Evolutionary conservation across 2,113 vertebrate genomes (phyloP).

Genomic region (Cynopterus brachyotis): DNA sequence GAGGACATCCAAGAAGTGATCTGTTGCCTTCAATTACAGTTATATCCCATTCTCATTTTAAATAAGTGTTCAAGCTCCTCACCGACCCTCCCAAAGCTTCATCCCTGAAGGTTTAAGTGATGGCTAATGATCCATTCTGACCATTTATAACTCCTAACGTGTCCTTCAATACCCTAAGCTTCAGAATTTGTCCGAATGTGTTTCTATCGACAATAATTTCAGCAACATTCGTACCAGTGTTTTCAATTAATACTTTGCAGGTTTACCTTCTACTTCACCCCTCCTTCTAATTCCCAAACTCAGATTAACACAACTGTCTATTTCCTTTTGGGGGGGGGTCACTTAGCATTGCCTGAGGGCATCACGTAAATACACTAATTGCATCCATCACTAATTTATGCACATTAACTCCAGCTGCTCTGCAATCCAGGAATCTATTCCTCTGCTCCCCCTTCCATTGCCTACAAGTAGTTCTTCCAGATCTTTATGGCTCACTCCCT

Average conservation of each 20-base stretch:
- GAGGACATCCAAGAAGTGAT: not conserved
- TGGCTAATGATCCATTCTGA: not conserved
- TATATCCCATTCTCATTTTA: not conserved
- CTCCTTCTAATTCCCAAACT: not conserved
- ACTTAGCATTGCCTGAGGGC: not conserved
- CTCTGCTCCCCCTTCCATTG: not conserved
- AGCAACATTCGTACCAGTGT: not conserved
- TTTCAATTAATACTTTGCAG: not conserved
- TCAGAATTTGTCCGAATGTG: not conserved
- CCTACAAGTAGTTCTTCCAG: not conserved
- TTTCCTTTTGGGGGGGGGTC: constrained; percentile 33
- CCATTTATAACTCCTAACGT: not conserved
- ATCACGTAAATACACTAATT: constrained; percentile 40
- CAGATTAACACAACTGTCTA: not conserved
- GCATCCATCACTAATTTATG: constrained; percentile 14
- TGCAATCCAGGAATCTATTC: not conserved
- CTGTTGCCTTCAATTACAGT: not conserved
- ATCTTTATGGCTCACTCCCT: not conserved
- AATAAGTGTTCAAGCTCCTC: not conserved
- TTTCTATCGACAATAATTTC: not conserved
- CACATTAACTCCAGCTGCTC: constrained; percentile 27
- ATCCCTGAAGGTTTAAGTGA: not conserved
- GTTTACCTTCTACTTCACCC: not conserved
- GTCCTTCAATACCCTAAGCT: not conserved
- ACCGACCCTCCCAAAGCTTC: not conserved